Conservation (phyloP, 1,140 invertebrate species). For the Tribolium castaneum region DNA sequence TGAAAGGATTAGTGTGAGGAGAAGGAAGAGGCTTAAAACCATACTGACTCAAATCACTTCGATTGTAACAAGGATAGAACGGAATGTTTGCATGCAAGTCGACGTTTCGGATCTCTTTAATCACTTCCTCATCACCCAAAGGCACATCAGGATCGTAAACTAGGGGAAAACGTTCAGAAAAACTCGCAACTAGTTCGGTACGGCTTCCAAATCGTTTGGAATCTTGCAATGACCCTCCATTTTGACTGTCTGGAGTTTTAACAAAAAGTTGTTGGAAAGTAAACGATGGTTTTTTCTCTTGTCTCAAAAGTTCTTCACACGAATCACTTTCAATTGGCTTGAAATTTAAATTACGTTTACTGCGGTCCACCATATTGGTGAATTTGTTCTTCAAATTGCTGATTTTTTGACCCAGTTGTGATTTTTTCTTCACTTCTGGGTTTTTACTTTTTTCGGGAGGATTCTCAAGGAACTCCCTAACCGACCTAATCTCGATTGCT, state of each 20-base stretch:
- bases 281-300: slow-evolving; percentile 55
- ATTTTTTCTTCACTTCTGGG: slow-evolving; percentile 22
- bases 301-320: slow-evolving; percentile 7
- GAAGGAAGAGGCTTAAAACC: slow-evolving; percentile 6
- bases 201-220: slow-evolving; percentile 41
- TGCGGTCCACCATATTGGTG: slow-evolving; percentile 45
- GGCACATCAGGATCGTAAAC: slow-evolving; percentile 42
- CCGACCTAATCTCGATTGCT: slow-evolving; percentile 67
- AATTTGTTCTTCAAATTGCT: slow-evolving; percentile 51
- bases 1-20: slow-evolving; percentile 38
- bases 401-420: slow-evolving; percentile 46
- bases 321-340: neutral
- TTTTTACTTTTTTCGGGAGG: slow-evolving; percentile 11
- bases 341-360: slow-evolving; percentile 46
- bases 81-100: slow-evolving; percentile 59
- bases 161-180: slow-evolving; percentile 58
- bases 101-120: slow-evolving; percentile 37
- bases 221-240: neutral
- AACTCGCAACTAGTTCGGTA: slow-evolving; percentile 57
- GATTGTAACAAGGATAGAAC: slow-evolving; percentile 58
- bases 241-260: slow-evolving; percentile 49
- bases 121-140: neutral
- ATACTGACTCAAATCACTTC: slow-evolving; percentile 25
- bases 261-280: slow-evolving; percentile 60
- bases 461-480: slow-evolving; percentile 65